Conservation (phyloP, 2,797 vertebrate species). For the Thamnophis elegans region DNA sequence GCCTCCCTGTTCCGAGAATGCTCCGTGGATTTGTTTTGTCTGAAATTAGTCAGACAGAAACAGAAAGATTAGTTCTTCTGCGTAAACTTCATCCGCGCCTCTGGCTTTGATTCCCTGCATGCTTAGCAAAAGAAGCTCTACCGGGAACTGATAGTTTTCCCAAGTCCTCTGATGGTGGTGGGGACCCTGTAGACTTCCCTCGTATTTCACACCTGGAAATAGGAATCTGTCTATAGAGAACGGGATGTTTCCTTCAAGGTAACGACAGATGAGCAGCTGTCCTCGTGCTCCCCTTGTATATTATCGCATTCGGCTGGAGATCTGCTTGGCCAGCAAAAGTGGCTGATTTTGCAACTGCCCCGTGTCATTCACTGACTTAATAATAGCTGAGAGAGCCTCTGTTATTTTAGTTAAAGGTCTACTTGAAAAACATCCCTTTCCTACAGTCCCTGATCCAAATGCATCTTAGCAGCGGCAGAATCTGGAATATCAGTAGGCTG, state of each 20-base stretch:
- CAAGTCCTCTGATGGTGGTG: background rate
- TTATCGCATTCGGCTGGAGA: background rate
- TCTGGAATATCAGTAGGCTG: background rate
- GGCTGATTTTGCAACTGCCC: background rate
- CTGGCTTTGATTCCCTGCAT: background rate
- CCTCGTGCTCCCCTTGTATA: background rate
- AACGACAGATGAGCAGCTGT: background rate
- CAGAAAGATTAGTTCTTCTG: background rate
- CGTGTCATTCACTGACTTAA: background rate
- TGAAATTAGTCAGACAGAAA: background rate
- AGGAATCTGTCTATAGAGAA: background rate
- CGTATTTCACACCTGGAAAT: background rate
- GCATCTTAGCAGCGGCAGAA: background rate
- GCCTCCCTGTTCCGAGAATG: background rate
- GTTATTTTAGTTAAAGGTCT: background rate
- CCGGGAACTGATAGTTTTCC: background rate
- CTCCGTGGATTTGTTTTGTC: background rate
- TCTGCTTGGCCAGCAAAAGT: background rate
- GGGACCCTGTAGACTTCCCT: background rate
- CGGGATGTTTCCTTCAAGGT: background rate
- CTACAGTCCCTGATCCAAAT: background rate
- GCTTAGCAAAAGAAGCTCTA: background rate
- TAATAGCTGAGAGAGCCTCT: background rate
- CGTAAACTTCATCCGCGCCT: background rate
- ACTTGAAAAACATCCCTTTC: background rate